Evolutionary conservation across 2,797 vertebrate genomes (phyloP), one percentile per base, ranked within the genome.

Genomic region (Picus viridis): DNA sequence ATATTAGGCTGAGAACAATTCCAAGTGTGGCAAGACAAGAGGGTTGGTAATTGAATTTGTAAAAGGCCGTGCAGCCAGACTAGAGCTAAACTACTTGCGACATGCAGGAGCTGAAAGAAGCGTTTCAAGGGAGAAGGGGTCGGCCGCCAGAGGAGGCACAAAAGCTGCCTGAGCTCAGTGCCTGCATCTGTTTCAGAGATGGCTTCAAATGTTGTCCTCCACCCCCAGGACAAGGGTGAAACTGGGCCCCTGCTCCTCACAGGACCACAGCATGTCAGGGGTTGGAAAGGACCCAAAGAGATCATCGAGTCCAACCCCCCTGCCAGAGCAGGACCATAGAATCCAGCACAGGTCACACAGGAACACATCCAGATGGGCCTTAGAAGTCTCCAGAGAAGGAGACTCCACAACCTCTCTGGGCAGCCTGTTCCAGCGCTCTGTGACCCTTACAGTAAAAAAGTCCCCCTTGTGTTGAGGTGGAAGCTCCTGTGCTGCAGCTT

Each of bases 1-100:
- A 30, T 51, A 57, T 94, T 39, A 93, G 73, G 49, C 81, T 59
- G 57, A 82, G 82, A 92, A 77, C 71, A 86, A 86, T 84, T 70
- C 82, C 34, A 9, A 47, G 58, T 92, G 85, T 77, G 90, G 83
- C 64, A 14, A 93, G 91, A 96, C 89, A 90, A 95, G 92, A 97
- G 74, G 39, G 63, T 51, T 88, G 32, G 49, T 96, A 96, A 94
- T 89, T 92, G 63, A 90, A 91, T 86, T 79, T 74, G 63, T 45
- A 75, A 89, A 95, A 92, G 73, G 73, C 73, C 34, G 2, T 18
- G 5, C 53, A 92, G 90, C 74, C 91, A 49, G 92, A 95, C 76
- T 43, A 80, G 76, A 95, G 82, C 82, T 75, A 29, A 83, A 88
- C 47, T 75, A 22, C 59, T 81, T 10, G 20, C 23, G 54, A 83